These are phyloP conservation scores for Anseranas semipalmata DNA, from an alignment of 2,113 vertebrate genomes.

Conservation along the genomic window DNA sequence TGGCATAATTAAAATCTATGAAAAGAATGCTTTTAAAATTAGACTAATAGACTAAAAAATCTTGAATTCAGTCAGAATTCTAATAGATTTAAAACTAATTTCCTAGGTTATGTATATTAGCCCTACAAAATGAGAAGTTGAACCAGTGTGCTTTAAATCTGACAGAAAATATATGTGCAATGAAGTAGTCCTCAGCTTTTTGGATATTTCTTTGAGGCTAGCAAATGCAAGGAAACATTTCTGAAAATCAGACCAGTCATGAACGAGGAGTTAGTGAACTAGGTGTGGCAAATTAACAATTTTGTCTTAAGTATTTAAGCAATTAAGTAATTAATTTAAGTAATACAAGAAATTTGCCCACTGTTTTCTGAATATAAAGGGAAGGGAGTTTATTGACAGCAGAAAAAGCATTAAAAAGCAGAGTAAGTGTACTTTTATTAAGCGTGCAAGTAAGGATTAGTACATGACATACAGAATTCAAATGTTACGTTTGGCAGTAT, in stretches of 20 bases:
- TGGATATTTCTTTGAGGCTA: not conserved
- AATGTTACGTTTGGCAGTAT: not conserved
- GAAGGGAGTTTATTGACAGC: not conserved
- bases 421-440: not conserved
- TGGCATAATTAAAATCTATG: not conserved
- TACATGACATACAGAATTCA: not conserved
- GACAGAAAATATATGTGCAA: accelerated
- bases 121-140: not conserved
- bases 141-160: not conserved
- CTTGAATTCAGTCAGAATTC: not conserved
- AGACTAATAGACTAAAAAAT: not conserved
- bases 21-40: not conserved
- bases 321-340: not conserved
- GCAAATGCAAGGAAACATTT: not conserved
- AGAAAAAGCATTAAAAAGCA: conserved; percentile 5
- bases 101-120: not conserved
- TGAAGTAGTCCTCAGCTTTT: not conserved
- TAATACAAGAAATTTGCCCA: not conserved
- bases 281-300: not conserved
- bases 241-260: not conserved
- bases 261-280: not conserved
- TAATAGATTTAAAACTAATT: not conserved
- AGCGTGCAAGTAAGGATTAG: not conserved
- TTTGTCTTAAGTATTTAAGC: not conserved
- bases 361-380: not conserved